Evolutionary conservation across 1,140 invertebrate species (phyloP).

Genomic region (Drosophila murphyi): DNA sequence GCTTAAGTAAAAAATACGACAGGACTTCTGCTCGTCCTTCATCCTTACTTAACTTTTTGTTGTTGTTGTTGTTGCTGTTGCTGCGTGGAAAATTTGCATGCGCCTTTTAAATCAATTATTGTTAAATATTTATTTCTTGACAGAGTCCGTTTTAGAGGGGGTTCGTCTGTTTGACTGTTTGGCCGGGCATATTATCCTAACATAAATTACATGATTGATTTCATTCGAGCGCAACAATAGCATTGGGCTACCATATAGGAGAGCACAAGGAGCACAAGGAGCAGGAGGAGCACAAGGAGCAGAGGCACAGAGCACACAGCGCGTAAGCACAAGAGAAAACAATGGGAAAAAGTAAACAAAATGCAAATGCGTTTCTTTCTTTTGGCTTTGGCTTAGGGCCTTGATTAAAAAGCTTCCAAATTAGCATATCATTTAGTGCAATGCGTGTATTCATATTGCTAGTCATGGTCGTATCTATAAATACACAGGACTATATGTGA

Average conservation of each 20-base stretch:
- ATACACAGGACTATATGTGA: conserved; percentile 21
- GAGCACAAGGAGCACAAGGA: background rate
- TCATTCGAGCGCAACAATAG: conserved; percentile 62
- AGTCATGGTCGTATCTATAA: conserved; percentile 54
- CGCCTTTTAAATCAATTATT: conserved; percentile 83
- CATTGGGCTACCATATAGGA: conserved; percentile 10
- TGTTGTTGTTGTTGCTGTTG: conserved; percentile 10
- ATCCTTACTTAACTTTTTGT: conserved; percentile 5
- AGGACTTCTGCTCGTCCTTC: conserved; percentile 18
- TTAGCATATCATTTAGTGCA: conserved; percentile 77
- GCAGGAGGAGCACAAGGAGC: too few relatives aligned
- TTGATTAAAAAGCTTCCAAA: conserved; percentile 80
- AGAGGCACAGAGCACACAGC: too few relatives aligned
- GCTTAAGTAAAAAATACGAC: conserved; percentile 60
- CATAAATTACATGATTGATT: conserved; percentile 83
- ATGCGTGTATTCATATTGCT: conserved; percentile 17
- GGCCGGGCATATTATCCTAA: conserved; percentile 71
- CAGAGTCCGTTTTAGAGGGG: conserved; percentile 69
- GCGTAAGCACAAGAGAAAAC: conserved; percentile 49
- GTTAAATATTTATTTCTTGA: conserved; percentile 81
- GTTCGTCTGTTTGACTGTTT: background rate
- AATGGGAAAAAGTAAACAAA: conserved; percentile 74
- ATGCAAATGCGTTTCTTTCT: conserved; percentile 67
- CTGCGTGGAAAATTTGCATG: conserved; percentile 63
- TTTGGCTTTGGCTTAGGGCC: conserved; percentile 50